Evolutionary conservation across 2,113 vertebrate species (phyloP), one percentile per base, ranked within the genome.

Genomic region (Vimba vimba): DNA sequence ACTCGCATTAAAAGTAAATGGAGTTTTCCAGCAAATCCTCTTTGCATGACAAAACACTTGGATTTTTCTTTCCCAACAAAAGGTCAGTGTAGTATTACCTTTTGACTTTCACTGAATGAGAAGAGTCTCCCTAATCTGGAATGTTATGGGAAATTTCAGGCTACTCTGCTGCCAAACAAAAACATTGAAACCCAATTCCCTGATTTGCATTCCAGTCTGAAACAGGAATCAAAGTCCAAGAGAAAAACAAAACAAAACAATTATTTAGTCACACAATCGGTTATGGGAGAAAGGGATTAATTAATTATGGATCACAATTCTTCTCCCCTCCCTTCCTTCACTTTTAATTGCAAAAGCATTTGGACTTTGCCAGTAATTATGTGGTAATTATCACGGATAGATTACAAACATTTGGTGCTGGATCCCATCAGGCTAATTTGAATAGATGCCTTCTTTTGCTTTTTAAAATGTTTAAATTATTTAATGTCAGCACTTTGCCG

Each of bases 1-100:
- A 90, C 80, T 86, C 87, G 86, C 89, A 91, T 92, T 87, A 90
- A 93, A 92, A 89, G 82, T 15, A 19, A n/a, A 87, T 71, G 45
- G 30, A 86, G 78, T 68, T 25, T 88, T 78, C 88, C 87, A 68
- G 91, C 87, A 82, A 85, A 80, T 75, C 85, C 79, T 83, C 69
- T 90, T 91, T 88, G 91, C 87, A 85, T 85, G 78, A 88, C 75
- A 76, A 88, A 89, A 91, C 86, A 89, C 71, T 81, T 73, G 62
- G 75, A 43, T 83, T 68, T 73, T 86, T 74, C 27, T 30, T 50
- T 81, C 39, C 74, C 57, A 87, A 90, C 87, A 87, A 57, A 85
- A 80, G 83, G 13, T 23, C 84, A 81, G 84, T 87, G 75, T 91
- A 88, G 43, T 88, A 64, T 89, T 88, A 75, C 89, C 84, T 76